Conservation (phyloP, 2,113 vertebrate genomes). For the Nannobrachium achirus region DNA sequence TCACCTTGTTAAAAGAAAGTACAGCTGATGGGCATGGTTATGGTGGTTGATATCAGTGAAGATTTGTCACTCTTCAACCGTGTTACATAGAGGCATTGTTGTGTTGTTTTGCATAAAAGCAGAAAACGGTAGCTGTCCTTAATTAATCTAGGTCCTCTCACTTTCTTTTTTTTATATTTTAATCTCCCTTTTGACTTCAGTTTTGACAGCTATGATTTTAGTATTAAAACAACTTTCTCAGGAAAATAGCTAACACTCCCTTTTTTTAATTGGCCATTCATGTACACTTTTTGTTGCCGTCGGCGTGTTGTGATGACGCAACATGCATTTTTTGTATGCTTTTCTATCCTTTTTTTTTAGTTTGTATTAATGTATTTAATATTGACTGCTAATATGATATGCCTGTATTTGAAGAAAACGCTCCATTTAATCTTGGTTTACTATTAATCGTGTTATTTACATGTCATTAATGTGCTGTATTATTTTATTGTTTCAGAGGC, state of each 20-base stretch:
- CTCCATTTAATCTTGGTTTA: slow-evolving; percentile 36
- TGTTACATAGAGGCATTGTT: not conserved
- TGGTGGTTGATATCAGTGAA: too few species aligned
- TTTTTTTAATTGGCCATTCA: slow-evolving; percentile 55
- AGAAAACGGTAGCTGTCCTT: not conserved
- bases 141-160: not conserved
- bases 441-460: slow-evolving; percentile 15
- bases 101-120: not conserved
- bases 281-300: slow-evolving; percentile 33
- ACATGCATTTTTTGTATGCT: slow-evolving; percentile 60
- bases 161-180: not conserved
- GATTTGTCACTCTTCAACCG: too few species aligned
- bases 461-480: not conserved
- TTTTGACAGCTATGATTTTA: slow-evolving; percentile 49
- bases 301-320: slow-evolving; percentile 39
- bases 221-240: slow-evolving; percentile 58
- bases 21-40: too few species aligned
- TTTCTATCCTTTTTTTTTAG: slow-evolving; percentile 56
- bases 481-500: not conserved
- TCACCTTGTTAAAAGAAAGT: too few species aligned
- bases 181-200: slow-evolving; percentile 1
- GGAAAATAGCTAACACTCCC: slow-evolving; percentile 60
- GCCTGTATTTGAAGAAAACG: slow-evolving; percentile 41
- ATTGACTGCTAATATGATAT: slow-evolving; percentile 39
- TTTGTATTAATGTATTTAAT: slow-evolving; percentile 55